A percentile compares a stretch with the other conserved stretches of the same genome.
These are phyloP conservation scores for Gavia stellata DNA, from an alignment of 2,113 vertebrate species.

Conservation along the genomic window DNA sequence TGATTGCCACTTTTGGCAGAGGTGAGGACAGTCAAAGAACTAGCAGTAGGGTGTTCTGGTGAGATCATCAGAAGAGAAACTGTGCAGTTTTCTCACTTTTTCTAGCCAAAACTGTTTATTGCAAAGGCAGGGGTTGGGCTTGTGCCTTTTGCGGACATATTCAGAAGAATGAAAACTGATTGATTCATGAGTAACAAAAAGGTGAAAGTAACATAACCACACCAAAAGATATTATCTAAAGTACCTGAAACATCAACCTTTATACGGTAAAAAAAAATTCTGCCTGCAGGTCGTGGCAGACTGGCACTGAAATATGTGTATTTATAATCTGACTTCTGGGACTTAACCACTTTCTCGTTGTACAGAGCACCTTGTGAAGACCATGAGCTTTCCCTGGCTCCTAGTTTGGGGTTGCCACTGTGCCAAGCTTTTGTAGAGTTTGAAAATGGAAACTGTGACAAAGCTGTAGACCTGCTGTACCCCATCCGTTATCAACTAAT, in stretches of 20 bases:
- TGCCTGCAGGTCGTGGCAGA: background rate
- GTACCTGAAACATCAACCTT: background rate
- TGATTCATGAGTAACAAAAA: background rate
- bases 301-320: background rate
- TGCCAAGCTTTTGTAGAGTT: constrained; percentile 88
- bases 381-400: constrained; percentile 76
- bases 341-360: background rate
- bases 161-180: background rate
- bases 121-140: background rate
- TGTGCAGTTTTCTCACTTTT: background rate
- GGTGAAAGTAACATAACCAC: background rate
- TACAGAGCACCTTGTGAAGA: constrained; percentile 78
- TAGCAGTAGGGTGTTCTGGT: background rate
- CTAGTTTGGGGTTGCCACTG: constrained; percentile 78
- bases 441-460: constrained; percentile 78
- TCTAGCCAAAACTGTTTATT: background rate
- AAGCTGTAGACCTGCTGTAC: constrained; percentile 79
- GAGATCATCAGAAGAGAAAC: background rate
- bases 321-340: background rate
- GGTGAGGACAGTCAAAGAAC: background rate
- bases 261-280: background rate
- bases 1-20: background rate
- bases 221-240: background rate
- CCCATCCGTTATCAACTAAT: constrained; percentile 81
- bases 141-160: background rate